A percentile compares a stretch with the other conserved stretches of the same genome.
Conservation (phyloP, 2,888 invertebrate genomes). For the Craniophora ligustri region DNA sequence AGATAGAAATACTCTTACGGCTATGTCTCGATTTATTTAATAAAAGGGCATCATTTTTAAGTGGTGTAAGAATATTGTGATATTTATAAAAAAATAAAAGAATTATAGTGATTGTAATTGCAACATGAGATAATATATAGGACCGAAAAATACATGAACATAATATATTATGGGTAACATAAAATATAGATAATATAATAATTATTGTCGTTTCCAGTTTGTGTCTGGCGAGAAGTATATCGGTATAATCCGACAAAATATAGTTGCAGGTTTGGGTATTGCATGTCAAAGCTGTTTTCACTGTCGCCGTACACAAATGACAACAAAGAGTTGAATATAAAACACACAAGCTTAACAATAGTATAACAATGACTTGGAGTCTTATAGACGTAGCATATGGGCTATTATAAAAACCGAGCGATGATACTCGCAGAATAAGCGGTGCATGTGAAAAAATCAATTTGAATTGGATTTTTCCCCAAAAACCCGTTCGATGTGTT, state of each 20-base stretch:
- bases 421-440: neutral
- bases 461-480: neutral
- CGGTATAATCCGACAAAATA: too few species aligned
- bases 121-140: too few species aligned
- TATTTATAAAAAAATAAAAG: neutral
- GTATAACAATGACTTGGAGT: too few species aligned
- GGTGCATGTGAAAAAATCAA: neutral
- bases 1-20: neutral
- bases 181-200: neutral
- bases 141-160: too few species aligned
- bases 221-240: too few species aligned
- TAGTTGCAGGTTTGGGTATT: neutral
- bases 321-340: neutral
- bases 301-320: neutral
- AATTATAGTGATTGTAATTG: neutral
- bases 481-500: neutral
- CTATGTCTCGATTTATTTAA: neutral
- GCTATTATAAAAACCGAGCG: neutral
- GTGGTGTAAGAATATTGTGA: neutral
- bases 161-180: neutral
- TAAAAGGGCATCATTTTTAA: neutral
- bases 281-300: neutral
- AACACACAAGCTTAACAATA: neutral
- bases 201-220: too few species aligned
- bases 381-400: too few species aligned